A percentile compares a stretch with the other conserved stretches of the same genome.
Conservation (phyloP, 2,113 vertebrate species). For the Cyanoramphus novaezelandiae region DNA sequence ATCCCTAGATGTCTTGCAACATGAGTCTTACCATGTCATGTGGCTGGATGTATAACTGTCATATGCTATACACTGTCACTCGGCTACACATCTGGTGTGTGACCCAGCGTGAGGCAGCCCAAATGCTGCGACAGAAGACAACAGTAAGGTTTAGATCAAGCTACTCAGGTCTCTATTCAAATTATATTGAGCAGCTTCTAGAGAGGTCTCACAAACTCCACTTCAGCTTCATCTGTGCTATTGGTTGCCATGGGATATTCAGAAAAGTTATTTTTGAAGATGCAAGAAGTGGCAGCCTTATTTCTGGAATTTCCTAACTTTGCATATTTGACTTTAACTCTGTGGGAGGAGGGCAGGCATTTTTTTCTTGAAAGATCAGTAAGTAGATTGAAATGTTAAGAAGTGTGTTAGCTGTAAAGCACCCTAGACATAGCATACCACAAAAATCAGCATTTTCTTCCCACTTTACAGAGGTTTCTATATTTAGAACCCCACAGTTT, state of each 20-base stretch:
- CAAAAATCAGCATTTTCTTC: conserved; percentile 23
- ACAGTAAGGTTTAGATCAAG: background rate
- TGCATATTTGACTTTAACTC: background rate
- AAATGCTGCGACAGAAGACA: background rate
- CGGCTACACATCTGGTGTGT: background rate
- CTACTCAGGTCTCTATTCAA: background rate
- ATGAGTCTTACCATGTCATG: background rate
- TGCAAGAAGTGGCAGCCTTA: background rate
- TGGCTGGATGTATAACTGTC: background rate
- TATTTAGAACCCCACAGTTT: background rate
- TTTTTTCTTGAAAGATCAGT: conserved; percentile 5
- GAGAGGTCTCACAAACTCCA: background rate
- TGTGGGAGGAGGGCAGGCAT: background rate
- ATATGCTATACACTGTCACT: background rate
- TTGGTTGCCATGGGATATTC: conserved; percentile 3
- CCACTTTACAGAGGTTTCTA: background rate
- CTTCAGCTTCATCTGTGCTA: background rate
- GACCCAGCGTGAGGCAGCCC: background rate
- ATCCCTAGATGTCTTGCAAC: background rate
- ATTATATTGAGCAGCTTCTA: background rate
- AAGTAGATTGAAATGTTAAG: conserved; percentile 16
- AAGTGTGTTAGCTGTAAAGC: background rate
- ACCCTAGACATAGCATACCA: background rate
- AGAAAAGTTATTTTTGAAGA: conserved; percentile 24
- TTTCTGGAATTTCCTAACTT: conserved; percentile 26